Percentiles rank a stretch among this genome's conserved stretches.
phyloP scores from a whole-genome alignment of 2,113 vertebrate genomes.

The Callorhinus ursinus region DNA sequence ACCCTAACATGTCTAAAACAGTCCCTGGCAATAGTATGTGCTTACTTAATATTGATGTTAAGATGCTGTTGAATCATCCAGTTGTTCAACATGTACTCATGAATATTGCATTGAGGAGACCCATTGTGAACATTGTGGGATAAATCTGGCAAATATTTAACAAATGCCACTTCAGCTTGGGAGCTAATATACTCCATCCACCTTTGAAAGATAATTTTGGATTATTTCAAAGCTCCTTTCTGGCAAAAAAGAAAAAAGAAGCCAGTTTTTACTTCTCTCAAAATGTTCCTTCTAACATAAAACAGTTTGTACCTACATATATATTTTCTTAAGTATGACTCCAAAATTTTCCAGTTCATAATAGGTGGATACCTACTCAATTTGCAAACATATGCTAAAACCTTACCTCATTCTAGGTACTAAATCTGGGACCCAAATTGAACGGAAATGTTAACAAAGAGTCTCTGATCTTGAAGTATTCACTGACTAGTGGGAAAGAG shows the following conservation, averaged over 20 bases:
- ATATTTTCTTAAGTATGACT: not conserved
- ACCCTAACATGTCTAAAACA: not conserved
- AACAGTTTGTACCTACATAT: not conserved
- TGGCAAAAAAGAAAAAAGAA: not conserved
- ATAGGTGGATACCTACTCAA: not conserved
- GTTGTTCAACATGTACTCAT: not conserved
- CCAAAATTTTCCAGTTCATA: not conserved
- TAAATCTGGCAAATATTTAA: slow-evolving; percentile 28
- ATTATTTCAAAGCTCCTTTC: slow-evolving; percentile 27
- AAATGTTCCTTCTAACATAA: not conserved
- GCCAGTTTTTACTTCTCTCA: not conserved
- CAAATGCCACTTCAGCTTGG: not conserved
- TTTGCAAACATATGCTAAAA: not conserved
- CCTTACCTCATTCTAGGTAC: not conserved
- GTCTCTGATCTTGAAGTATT: not conserved
- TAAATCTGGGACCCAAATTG: not conserved
- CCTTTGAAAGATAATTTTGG: not conserved
- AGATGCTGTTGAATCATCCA: not conserved
- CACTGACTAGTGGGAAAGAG: not conserved
- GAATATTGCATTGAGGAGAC: not conserved
- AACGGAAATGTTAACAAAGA: not conserved
- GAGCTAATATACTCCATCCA: not conserved
- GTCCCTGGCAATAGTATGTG: not conserved
- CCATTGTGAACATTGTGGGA: not conserved
- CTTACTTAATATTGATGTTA: not conserved